Evolutionary conservation across 2,797 vertebrate species (phyloP).

Genomic region (Molothrus aeneus): DNA sequence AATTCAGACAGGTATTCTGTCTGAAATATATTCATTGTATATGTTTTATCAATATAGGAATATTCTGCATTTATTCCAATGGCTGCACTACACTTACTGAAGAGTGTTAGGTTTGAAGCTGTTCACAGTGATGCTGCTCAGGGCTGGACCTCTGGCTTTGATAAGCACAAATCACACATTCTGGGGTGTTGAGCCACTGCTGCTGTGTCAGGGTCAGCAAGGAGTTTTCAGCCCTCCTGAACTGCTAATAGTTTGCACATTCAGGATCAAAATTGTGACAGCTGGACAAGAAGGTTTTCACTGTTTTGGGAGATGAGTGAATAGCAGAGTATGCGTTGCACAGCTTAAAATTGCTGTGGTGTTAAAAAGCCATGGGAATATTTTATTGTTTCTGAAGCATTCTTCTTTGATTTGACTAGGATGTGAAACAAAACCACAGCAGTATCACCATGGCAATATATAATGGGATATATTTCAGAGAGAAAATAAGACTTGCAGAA

Average conservation of each 20-base stretch:
- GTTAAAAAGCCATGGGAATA: slow-evolving; percentile 13
- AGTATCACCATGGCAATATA: background rate
- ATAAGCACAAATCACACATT: background rate
- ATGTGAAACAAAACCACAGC: background rate
- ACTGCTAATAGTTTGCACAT: background rate
- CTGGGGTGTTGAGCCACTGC: background rate
- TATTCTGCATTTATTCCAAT: background rate
- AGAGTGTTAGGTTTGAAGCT: background rate
- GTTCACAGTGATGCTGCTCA: background rate
- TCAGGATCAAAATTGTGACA: background rate
- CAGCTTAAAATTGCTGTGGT: background rate
- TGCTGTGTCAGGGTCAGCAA: background rate
- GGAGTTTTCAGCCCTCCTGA: background rate
- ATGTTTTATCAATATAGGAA: background rate
- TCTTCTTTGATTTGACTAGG: slow-evolving; percentile 7
- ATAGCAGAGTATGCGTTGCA: background rate
- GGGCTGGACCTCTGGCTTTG: background rate
- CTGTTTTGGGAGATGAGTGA: background rate
- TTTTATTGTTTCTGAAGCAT: background rate
- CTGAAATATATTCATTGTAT: background rate
- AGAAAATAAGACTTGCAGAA: slow-evolving; percentile 15
- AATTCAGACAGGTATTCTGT: background rate
- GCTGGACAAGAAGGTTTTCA: background rate
- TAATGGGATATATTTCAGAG: slow-evolving; percentile 7
- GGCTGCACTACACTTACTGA: background rate